Evolutionary conservation across 1,140 invertebrate genomes (phyloP), one percentile per base, ranked within the genome.

Genomic region (Drosophila jambulina): DNA sequence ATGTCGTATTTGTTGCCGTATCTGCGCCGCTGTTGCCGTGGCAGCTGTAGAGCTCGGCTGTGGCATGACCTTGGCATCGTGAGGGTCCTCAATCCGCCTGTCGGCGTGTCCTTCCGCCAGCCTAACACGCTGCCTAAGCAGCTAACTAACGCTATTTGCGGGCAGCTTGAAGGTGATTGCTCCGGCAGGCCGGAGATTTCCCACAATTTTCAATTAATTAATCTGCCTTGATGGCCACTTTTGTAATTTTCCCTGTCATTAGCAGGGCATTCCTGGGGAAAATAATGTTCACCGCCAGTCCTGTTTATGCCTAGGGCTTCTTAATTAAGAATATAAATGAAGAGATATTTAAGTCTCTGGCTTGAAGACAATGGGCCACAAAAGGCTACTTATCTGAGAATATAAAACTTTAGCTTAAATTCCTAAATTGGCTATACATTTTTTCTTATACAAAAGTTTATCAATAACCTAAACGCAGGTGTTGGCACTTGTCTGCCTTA

Each of bases 31-130:
- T 45, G 67, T 42, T 29, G 21, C 57, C 27, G 57, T 40, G 40
- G 27, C 57, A 65, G 38, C 65, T 67, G 61, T 65, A 21, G 61
- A 21, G 45, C 53, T 42, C 8, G 54, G 51, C 67, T 77, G 75
- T 40, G 54, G 43, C 75, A 48, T 76, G 75, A 77, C 75, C 75
- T 77, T 77, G 75, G 71, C 71, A 65, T 58, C 75, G 48, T 78
- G 75, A 68, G 75, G 62, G 48, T 78, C 75, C 77, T 80, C 64
- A 57, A 58, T 62, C 54, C 61, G 80, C 77, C 84, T 80, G 79
- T 74, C 59, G 45, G 40, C 58, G 38, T 80, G 80, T 80, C 78
- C 78, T 65, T 71, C 60, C 49, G 63, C 65, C 65, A 27, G 48
- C 48, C 62, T 63, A 42, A 51, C 79, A 58, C 53, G 45, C 43